Conservation (phyloP, 2,888 invertebrate species). For the Drosophila kuntzei region DNA sequence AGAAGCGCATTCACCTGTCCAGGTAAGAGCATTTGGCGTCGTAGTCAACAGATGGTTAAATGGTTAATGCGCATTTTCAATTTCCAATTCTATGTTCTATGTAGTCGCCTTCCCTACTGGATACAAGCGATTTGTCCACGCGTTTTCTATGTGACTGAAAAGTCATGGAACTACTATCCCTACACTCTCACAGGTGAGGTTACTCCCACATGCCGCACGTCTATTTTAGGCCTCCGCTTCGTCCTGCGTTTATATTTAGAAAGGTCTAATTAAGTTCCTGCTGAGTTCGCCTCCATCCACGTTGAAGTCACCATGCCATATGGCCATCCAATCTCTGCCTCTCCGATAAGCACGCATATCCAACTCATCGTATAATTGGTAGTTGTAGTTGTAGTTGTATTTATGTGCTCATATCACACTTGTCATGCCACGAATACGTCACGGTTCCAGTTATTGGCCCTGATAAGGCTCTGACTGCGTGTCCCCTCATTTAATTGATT, state of each 20-base stretch:
- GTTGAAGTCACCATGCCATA: slow-evolving; percentile 39
- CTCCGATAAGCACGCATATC: slow-evolving; percentile 47
- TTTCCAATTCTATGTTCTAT: background rate
- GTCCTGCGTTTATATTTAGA: slow-evolving; percentile 24
- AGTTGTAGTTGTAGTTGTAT: background rate
- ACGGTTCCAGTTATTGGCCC: slow-evolving; percentile 29
- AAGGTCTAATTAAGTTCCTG: background rate
- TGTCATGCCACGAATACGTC: slow-evolving; percentile 51
- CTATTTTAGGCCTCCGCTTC: slow-evolving; percentile 12
- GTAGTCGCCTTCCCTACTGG: slow-evolving; percentile 94
- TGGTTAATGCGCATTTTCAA: background rate
- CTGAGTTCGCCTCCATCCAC: background rate
- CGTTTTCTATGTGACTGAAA: slow-evolving; percentile 96
- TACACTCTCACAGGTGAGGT: slow-evolving; percentile 92
- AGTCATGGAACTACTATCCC: slow-evolving; percentile 98
- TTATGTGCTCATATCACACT: slow-evolving; percentile 29
- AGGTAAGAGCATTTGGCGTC: slow-evolving; percentile 87
- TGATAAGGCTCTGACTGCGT: slow-evolving; percentile 14
- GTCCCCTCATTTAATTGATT: slow-evolving; percentile 17
- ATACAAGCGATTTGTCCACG: slow-evolving; percentile 94
- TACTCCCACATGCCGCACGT: background rate
- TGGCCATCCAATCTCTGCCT: slow-evolving; percentile 27
- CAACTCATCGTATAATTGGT: background rate
- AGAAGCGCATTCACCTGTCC: slow-evolving; percentile 95
- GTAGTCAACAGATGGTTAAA: slow-evolving; percentile 20